These are phyloP conservation scores for Syngnathoides biaculeatus DNA, from an alignment of 2,113 vertebrate species.

Conservation along the genomic window DNA sequence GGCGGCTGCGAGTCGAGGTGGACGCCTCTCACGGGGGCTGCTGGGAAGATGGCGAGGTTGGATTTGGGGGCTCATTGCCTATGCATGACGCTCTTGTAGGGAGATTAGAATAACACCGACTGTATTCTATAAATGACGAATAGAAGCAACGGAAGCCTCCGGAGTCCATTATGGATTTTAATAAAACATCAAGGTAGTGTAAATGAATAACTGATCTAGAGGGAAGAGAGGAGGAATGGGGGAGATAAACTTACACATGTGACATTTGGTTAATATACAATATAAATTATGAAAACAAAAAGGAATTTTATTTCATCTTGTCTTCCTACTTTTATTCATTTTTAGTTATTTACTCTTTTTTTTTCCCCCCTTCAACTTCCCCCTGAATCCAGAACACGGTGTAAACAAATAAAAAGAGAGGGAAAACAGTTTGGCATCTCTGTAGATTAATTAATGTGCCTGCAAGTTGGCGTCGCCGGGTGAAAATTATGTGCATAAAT, in stretches of 20 bases:
- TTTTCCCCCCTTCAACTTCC: slow-evolving; percentile 69
- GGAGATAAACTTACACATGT: slow-evolving; percentile 63
- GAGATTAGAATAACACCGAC: slow-evolving; percentile 99
- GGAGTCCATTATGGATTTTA: slow-evolving; percentile 99
- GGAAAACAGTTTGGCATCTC: slow-evolving; percentile 99
- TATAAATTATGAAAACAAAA: slow-evolving; percentile 99
- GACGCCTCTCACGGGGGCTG: slow-evolving; percentile 72
- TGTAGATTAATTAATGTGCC: slow-evolving; percentile 99
- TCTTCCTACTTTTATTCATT: slow-evolving; percentile 91
- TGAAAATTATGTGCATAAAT: slow-evolving; percentile 99
- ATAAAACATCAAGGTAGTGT: slow-evolving; percentile 99
- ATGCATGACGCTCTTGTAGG: slow-evolving; percentile 94
- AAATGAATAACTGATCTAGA: slow-evolving; percentile 99
- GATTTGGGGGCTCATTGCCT: slow-evolving; percentile 88
- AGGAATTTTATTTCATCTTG: slow-evolving; percentile 98
- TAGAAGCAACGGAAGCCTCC: slow-evolving; percentile 92
- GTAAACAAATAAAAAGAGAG: slow-evolving; percentile 99
- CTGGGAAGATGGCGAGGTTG: slow-evolving; percentile 66
- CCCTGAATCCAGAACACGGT: slow-evolving; percentile 96
- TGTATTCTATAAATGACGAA: slow-evolving; percentile 99
- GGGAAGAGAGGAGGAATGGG: slow-evolving; percentile 78
- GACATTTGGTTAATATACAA: slow-evolving; percentile 99
- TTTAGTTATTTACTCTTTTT: slow-evolving; percentile 80
- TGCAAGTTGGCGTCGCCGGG: slow-evolving; percentile 96
- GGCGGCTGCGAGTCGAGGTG: slow-evolving; percentile 79